Conservation (phyloP, 2,113 vertebrate genomes). For the Trichechus manatus region DNA sequence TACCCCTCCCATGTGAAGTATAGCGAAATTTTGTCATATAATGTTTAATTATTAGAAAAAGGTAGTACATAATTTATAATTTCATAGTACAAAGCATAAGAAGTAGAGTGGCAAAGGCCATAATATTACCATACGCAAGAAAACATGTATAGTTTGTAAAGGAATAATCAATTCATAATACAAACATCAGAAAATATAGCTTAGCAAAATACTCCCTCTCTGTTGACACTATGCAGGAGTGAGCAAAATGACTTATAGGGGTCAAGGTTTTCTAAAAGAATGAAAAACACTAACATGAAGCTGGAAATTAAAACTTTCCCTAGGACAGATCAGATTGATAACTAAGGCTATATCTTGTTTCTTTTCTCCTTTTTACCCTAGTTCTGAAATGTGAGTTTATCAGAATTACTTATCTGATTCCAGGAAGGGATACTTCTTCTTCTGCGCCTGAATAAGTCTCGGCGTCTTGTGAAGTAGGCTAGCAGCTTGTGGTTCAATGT, state of each 20-base stretch:
- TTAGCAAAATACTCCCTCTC: background rate
- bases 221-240: background rate
- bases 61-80: background rate
- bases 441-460: background rate
- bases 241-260: background rate
- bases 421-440: background rate
- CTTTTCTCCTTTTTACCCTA: background rate
- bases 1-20: background rate
- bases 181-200: constrained; percentile 18
- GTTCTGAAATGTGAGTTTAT: background rate
- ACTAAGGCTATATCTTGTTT: background rate
- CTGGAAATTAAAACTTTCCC: background rate
- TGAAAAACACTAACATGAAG: background rate
- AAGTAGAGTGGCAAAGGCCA: background rate
- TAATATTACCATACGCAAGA: background rate
- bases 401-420: background rate
- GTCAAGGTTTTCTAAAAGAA: background rate
- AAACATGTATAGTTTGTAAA: background rate
- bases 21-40: constrained; percentile 2
- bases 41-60: constrained; percentile 5
- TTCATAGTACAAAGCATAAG: background rate
- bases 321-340: background rate
- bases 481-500: background rate
- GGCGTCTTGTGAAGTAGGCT: background rate
- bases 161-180: background rate